Conservation (phyloP, 2,888 invertebrate genomes). For the Nebria salina region DNA sequence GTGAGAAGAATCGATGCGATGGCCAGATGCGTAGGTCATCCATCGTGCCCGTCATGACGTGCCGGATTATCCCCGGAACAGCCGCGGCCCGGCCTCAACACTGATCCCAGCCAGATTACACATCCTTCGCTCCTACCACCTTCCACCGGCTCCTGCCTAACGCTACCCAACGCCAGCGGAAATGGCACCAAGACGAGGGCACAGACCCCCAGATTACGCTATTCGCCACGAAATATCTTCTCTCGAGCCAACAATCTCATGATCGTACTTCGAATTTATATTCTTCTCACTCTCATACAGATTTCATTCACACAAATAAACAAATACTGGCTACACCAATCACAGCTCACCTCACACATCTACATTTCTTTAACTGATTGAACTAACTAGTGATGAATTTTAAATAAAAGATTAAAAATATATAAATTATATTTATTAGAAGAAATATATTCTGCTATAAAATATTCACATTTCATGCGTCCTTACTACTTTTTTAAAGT, state of each 20-base stretch:
- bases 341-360: too few species aligned
- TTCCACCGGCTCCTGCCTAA: neutral
- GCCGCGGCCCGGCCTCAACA: too few species aligned
- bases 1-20: slow-evolving; percentile 59
- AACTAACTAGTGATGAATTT: too few species aligned
- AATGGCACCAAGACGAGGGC: neutral
- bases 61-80: slow-evolving; percentile 54
- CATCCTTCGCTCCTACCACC: neutral
- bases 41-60: slow-evolving; percentile 58
- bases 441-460: too few species aligned
- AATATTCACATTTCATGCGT: too few species aligned
- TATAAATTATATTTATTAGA: too few species aligned
- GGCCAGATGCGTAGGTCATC: slow-evolving; percentile 60
- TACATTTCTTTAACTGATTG: too few species aligned
- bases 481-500: too few species aligned
- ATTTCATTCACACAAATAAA: neutral
- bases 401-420: too few species aligned
- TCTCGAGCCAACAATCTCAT: neutral
- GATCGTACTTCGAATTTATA: neutral
- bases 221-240: neutral
- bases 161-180: neutral
- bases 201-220: slow-evolving; percentile 2
- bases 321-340: too few species aligned
- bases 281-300: neutral
- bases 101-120: slow-evolving; percentile 15